Evolutionary conservation across 1,140 invertebrate genomes (phyloP).

Genomic region (Drosophila auraria): DNA sequence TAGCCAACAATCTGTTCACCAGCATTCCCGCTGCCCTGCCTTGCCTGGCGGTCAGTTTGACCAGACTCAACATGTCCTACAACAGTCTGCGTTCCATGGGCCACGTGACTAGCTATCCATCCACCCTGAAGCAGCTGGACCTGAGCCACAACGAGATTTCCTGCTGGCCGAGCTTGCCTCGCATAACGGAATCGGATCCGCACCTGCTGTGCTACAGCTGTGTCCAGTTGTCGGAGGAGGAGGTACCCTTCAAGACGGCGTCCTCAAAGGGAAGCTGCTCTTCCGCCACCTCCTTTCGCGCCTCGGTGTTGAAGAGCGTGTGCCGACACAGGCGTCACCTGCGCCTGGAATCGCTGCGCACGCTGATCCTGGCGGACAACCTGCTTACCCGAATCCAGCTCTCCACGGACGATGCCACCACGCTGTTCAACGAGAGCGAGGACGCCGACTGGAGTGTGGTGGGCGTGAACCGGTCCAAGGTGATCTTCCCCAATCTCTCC

Average conservation of each 20-base stretch:
- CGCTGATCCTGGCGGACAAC: constrained; percentile 93
- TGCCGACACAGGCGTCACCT: constrained; percentile 94
- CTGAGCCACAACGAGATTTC: constrained; percentile 96
- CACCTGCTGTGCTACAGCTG: constrained; percentile 88
- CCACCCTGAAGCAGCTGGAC: constrained; percentile 95
- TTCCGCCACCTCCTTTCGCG: constrained; percentile 87
- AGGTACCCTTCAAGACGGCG: constrained; percentile 77
- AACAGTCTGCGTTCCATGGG: constrained; percentile 94
- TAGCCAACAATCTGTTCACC: constrained; percentile 96
- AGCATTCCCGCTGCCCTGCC: constrained; percentile 94
- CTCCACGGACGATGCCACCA: constrained; percentile 90
- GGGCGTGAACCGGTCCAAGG: constrained; percentile 87
- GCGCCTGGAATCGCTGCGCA: constrained; percentile 85
- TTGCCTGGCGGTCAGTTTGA: constrained; percentile 94
- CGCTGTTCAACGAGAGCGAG: constrained; percentile 79
- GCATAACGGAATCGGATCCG: constrained; percentile 88
- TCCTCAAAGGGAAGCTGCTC: constrained; percentile 44
- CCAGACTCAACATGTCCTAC: constrained; percentile 95
- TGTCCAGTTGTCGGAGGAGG: constrained; percentile 85
- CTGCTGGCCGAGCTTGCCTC: constrained; percentile 93
- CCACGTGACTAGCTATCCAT: constrained; percentile 95
- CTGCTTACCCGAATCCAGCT: constrained; percentile 91
- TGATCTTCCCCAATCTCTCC: constrained; percentile 97
- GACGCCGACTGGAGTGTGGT: constrained; percentile 84
- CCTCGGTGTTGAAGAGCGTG: constrained; percentile 91